phyloP scores from a whole-genome alignment of 2,888 invertebrate species.

The Phlogophora meticulosa region DNA sequence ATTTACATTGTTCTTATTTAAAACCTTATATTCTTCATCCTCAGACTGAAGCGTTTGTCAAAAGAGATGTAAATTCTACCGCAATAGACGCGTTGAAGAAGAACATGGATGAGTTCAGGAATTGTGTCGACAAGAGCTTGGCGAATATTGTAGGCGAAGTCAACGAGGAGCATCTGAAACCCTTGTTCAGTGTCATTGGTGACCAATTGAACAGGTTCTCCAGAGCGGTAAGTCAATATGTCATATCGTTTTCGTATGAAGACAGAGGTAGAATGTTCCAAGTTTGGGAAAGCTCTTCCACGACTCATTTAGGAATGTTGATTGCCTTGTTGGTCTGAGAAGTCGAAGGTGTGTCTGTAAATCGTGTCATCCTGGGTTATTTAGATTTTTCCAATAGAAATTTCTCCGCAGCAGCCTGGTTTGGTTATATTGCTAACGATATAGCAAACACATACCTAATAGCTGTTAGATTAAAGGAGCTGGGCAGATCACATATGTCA shows the following conservation, averaged over 20 bases:
- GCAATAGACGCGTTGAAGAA: constrained; percentile 72
- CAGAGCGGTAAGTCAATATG: constrained; percentile 69
- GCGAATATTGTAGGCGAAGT: constrained; percentile 77
- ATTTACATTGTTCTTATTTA: neutral
- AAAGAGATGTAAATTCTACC: constrained; percentile 65
- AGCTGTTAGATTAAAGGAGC: too few relatives aligned
- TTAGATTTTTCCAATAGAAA: too few relatives aligned
- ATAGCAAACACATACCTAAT: too few relatives aligned
- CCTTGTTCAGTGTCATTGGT: constrained; percentile 77
- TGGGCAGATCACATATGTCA: too few relatives aligned
- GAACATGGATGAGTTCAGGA: constrained; percentile 78
- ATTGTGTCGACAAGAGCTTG: constrained; percentile 80
- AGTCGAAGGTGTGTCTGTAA: too few relatives aligned
- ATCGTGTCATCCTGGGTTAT: too few relatives aligned
- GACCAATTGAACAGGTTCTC: constrained; percentile 81
- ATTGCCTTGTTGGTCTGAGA: too few relatives aligned
- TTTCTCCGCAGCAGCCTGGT: too few relatives aligned
- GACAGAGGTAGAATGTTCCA: neutral
- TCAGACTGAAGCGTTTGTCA: constrained; percentile 73
- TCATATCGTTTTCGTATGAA: neutral
- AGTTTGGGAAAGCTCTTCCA: too few relatives aligned
- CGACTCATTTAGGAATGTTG: too few relatives aligned
- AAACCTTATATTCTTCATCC: constrained; percentile 17
- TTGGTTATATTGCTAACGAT: too few relatives aligned
- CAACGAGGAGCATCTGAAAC: constrained; percentile 81